Evolutionary conservation across 2,797 vertebrate genomes (phyloP).

Genomic region (Varecia variegata): DNA sequence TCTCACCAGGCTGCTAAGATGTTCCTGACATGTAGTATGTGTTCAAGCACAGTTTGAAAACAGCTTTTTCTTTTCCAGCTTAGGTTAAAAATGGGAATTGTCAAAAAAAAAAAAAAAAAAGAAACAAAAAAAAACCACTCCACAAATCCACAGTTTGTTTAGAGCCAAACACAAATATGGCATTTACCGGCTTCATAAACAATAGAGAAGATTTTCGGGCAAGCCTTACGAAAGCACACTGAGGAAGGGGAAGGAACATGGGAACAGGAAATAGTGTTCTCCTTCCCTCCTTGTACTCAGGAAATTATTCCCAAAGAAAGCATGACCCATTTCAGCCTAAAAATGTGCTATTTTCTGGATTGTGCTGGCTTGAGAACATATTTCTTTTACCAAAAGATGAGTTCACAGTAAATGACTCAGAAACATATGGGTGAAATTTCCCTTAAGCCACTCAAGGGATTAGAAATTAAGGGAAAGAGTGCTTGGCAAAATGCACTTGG

Average conservation of each 20-base stretch:
- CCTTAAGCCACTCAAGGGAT: constrained; percentile 74
- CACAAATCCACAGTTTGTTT: constrained; percentile 27
- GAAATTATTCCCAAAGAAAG: constrained; percentile 58
- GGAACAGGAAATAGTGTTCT: neutral
- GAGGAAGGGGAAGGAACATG: neutral
- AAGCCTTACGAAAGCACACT: neutral
- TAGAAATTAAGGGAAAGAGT: constrained; percentile 75
- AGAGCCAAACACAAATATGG: constrained; percentile 19
- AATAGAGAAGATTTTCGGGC: neutral
- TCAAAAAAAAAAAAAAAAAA: neutral
- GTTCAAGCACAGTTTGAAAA: neutral
- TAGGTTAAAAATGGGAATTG: constrained; percentile 52
- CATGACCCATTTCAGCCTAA: constrained; percentile 47
- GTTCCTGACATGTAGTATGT: neutral
- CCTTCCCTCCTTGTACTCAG: neutral
- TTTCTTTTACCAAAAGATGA: constrained; percentile 74
- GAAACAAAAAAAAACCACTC: too few relatives aligned
- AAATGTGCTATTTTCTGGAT: constrained; percentile 46
- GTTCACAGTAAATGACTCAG: constrained; percentile 76
- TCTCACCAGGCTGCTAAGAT: neutral
- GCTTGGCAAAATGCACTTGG: constrained; percentile 70
- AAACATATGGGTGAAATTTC: constrained; percentile 79
- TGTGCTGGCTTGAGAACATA: constrained; percentile 54
- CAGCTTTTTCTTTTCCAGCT: neutral
- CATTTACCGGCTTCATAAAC: constrained; percentile 13